phyloP scores from a whole-genome alignment of 2,888 invertebrate genomes.

The Nyleta sp. region DNA sequence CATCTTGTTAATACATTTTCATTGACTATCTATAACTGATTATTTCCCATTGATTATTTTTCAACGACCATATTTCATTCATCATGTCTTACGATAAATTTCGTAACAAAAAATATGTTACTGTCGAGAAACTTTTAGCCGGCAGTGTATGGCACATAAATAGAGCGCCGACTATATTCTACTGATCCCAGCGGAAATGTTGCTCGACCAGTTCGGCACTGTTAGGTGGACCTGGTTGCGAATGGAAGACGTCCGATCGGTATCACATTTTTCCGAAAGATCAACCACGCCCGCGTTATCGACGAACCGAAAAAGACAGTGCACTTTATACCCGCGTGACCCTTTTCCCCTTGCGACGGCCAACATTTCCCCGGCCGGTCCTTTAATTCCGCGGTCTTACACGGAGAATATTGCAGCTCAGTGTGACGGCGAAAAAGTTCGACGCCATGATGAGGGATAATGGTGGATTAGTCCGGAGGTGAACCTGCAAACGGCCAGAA shows the following conservation, averaged over 20 bases:
- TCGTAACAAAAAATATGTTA: neutral
- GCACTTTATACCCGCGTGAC: constrained; percentile 23
- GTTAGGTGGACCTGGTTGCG: constrained; percentile 45
- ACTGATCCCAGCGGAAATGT: constrained; percentile 61
- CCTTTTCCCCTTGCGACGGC: neutral
- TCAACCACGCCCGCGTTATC: constrained; percentile 65
- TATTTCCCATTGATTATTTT: no score
- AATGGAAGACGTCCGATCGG: constrained; percentile 63
- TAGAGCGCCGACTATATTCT: constrained; percentile 43
- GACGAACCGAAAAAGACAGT: constrained; percentile 39
- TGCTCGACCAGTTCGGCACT: constrained; percentile 59
- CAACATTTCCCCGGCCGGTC: constrained; percentile 3
- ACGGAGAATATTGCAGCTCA: constrained; percentile 22
- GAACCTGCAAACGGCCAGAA: neutral
- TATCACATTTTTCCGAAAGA: constrained; percentile 68
- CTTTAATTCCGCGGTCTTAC: constrained; percentile 28
- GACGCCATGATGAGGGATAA: constrained; percentile 29
- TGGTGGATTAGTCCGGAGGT: constrained; percentile 23
- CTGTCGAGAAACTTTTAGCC: constrained; percentile 9
- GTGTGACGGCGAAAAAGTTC: constrained; percentile 24
- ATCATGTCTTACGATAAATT: no score
- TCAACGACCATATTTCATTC: no score
- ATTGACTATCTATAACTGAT: no score
- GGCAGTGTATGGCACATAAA: constrained; percentile 47
- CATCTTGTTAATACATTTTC: no score